Evolutionary conservation across 2,113 vertebrate species (phyloP), one percentile per base, ranked within the genome.

Genomic region (Lycocorax pyrrhopterus): DNA sequence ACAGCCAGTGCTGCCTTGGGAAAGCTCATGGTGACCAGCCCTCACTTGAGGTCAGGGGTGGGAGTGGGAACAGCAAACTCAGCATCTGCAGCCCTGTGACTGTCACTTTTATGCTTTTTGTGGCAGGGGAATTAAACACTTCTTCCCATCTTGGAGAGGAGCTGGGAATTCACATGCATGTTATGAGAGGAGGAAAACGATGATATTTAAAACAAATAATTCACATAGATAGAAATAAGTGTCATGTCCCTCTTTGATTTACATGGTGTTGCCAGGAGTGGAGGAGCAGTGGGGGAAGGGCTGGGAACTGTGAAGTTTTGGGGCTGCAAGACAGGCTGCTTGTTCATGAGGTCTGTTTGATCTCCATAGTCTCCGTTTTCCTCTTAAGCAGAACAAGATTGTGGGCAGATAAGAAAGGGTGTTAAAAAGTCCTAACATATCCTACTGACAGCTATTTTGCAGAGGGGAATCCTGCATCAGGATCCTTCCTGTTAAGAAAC

Each of bases 31-130:
- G 49, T 2, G 4, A 44, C 35, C 75, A 68, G 23, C 21, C 37
- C 23, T 39, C 16, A 0, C 7, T 11, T 18, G 52, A 5, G 23
- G 16, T n/a, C 52, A 13, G 32, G n/a, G 9, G 0, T 63, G 58
- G n/a, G 17, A 69, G 5, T 2, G 18, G 23, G 4, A 75, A 39
- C 29, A 32, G 39, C 55, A 37, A 83, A 47, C 33, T 63, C 22
- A 2, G 2, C 15, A 11, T 46, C 59, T 23, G 17, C 51, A 55
- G 2, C 30, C 44, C 37, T 71, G 18, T 8, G 33, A 6, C 14
- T 16, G 14, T 20, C 2, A 0, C 17, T 52, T 88, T 20, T 16
- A 18, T 11, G 39, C 14, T 87, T 12, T 59, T 79, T 76, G 10
- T 4, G 3, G 22, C 6, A 26, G 19, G 9, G 16, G 5, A 15